Conservation (phyloP, 2,797 vertebrate genomes). For the Syngnathus rostellatus region DNA sequence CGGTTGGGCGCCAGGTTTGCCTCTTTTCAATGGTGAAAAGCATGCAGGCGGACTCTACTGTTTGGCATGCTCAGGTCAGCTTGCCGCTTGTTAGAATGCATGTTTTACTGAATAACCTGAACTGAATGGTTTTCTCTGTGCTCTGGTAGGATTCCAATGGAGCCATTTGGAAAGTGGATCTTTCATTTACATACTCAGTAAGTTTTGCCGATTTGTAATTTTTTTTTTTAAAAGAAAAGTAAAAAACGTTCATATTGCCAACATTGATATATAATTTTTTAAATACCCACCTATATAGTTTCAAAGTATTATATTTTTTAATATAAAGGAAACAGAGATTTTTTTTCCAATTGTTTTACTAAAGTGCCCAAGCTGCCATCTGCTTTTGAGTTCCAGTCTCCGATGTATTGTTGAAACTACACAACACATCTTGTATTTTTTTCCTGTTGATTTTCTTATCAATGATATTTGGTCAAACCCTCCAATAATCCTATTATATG, state of each 20-base stretch:
- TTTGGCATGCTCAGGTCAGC: slow-evolving; percentile 91
- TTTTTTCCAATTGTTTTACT: not conserved
- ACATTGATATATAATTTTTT: no score
- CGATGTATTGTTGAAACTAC: not conserved
- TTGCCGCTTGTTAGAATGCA: not conserved
- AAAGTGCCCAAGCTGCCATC: not conserved
- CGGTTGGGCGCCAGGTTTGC: slow-evolving; percentile 74
- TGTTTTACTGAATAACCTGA: not conserved
- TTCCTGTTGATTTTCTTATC: not conserved
- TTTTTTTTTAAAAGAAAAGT: not conserved
- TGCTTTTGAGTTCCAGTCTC: not conserved
- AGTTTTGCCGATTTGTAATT: slow-evolving; percentile 32
- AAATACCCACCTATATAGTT: not conserved
- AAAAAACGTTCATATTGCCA: no score
- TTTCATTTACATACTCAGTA: slow-evolving; percentile 85
- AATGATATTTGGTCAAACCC: not conserved
- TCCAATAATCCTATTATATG: not conserved
- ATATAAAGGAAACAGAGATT: no score
- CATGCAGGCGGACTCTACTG: slow-evolving; percentile 56
- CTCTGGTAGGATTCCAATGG: slow-evolving; percentile 78
- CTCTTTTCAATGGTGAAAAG: slow-evolving; percentile 80
- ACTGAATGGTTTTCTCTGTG: not conserved
- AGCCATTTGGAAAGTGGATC: slow-evolving; percentile 90
- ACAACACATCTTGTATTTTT: not conserved
- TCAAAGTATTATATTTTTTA: not conserved